These are phyloP conservation scores for Rhagonycha fulva DNA, from an alignment of 2,888 invertebrate genomes.

Conservation along the genomic window DNA sequence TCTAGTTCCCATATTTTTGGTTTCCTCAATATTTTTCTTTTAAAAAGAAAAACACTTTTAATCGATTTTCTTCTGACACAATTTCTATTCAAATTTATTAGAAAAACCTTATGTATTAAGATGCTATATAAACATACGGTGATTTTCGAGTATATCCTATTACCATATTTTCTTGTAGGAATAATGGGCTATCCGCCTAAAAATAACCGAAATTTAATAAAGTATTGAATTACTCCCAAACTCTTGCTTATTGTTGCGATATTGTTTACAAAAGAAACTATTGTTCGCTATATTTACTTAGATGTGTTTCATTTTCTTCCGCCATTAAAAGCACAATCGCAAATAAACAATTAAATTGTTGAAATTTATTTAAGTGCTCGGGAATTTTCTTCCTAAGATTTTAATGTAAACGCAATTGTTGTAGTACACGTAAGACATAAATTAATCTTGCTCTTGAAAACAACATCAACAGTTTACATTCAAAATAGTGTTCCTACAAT, in stretches of 20 bases:
- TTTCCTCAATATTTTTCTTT: neutral
- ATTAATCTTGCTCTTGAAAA: neutral
- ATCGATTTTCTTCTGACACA: neutral
- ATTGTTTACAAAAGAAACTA: neutral
- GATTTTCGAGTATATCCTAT: slow-evolving; percentile 1
- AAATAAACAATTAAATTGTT: neutral
- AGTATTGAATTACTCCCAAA: neutral
- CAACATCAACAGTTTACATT: neutral
- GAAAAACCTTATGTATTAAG: neutral
- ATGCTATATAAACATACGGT: neutral
- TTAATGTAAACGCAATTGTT: neutral
- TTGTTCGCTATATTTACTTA: neutral
- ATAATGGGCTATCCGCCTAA: neutral
- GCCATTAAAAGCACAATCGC: neutral
- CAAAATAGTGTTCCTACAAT: too few species aligned
- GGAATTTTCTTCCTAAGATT: neutral
- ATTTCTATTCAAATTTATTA: neutral
- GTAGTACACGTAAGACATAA: neutral
- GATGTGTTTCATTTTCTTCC: neutral
- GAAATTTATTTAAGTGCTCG: neutral
- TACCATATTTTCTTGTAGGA: neutral
- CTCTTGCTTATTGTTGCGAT: neutral
- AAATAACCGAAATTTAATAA: neutral
- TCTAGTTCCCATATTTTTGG: neutral
- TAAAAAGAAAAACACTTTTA: neutral